Evolutionary conservation across 2,888 invertebrate species (phyloP).

Genomic region (Drosophila anceps): DNA sequence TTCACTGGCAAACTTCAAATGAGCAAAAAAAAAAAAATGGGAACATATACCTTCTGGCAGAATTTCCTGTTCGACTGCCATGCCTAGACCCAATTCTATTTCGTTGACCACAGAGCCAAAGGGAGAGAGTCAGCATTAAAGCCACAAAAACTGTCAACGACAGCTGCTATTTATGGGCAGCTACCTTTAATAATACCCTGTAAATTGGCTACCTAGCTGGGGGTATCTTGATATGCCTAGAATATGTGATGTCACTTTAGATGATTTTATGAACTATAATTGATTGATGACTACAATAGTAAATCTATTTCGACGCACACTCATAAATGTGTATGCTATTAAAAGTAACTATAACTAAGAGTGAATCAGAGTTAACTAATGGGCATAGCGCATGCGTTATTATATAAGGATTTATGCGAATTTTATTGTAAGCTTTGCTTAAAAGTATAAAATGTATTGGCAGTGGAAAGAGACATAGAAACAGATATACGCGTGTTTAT

Average conservation of each 20-base stretch:
- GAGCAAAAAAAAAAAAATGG: background rate
- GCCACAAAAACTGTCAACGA: conserved; percentile 32
- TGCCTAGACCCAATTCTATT: conserved; percentile 3
- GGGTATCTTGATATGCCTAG: background rate
- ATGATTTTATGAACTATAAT: conserved; percentile 1
- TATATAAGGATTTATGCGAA: background rate
- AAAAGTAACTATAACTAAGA: background rate
- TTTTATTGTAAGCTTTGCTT: background rate
- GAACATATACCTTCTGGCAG: conserved; percentile 5
- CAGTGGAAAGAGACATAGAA: background rate
- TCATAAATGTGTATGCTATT: background rate
- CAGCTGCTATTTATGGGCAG: conserved; percentile 63
- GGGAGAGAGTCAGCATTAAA: conserved; percentile 21
- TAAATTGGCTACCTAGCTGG: background rate
- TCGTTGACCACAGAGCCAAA: conserved; percentile 11
- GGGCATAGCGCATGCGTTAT: background rate
- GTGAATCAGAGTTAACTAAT: conserved; percentile 1
- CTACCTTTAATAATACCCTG: conserved; percentile 39
- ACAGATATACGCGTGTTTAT: background rate
- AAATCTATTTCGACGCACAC: background rate
- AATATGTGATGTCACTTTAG: background rate
- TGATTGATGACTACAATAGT: conserved; percentile 1
- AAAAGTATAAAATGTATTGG: background rate
- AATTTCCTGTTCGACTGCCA: conserved; percentile 6
- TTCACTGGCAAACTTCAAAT: conserved; percentile 8